Evolutionary conservation across 1,140 invertebrate genomes (phyloP), one percentile per base, ranked within the genome.

Genomic region (Lanistes nyassanus): DNA sequence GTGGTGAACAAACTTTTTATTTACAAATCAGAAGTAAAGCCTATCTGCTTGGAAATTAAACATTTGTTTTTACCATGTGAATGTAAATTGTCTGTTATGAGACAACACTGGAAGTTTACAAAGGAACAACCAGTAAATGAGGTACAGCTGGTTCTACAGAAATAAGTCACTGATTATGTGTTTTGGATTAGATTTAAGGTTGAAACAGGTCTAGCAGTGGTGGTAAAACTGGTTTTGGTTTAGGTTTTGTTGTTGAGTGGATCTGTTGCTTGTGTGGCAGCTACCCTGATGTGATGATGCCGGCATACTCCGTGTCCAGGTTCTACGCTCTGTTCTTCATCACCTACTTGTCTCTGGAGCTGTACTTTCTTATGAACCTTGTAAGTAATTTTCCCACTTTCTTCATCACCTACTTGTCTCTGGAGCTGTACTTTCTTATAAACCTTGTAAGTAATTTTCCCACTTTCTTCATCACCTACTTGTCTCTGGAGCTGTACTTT

Each of bases 231-330:
- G 51, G 51, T 53, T 53, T 53, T 53, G 51, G 13, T 53, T 53
- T 53, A 53, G 13, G 13, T 53, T 53, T 23, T 60, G 56, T 60
- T 60, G 23, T 5, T n/a, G 56, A 60, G n/a, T 68, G 11, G 34
- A 29, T 53, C n/a, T 69, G 39, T 71, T 36, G 76, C 51, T 69
- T 60, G 39, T 66, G 68, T 90, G 81, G 42, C 88, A 96, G 95
- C 89, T 97, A 94, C 90, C 95, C 95, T 31, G 95, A 97, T 89
- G 95, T 97, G 13, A 97, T 97, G 95, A 96, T 97, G 95, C 95
- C 94, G 19, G 93, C 95, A 0, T 97, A 96, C 89, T 92, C 93
- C 3, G 91, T 91, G 82, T 94, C 92, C 26, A 94, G 93, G 84
- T 96, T 93, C 92, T 94, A 94, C 82, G 93, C 93, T n/a, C 88